Evolutionary conservation across 2,797 vertebrate genomes (phyloP), one percentile per base, ranked within the genome.

Genomic region (Cirrhinus molitorella): DNA sequence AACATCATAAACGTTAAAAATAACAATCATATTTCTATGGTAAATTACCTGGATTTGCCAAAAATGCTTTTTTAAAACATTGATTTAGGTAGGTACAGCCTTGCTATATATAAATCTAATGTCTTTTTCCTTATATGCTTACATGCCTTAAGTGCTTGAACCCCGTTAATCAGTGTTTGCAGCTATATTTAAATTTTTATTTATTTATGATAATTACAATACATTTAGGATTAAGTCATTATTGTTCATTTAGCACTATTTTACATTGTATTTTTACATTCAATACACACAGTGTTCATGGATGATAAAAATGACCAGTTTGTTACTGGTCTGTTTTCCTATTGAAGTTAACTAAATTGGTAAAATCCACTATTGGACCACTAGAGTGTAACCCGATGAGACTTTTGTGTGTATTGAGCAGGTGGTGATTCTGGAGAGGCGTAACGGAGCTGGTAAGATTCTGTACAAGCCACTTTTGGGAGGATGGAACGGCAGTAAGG

Each of bases 401-500:
- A 45, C 40, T 3, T 66, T 23, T 82, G 40, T 70, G n/a, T 82
- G 34, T 55, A 3, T 61, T 25, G 21, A 59, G 11, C 91, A 99
- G 98, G 96, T 99, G 83, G 93, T 97, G 79, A 95, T 99, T 90
- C 90, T 99, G 83, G 98, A 99, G 92, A 93, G 97, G 81, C 95
- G 97, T 0, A 98, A 96, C 19, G 92, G 92, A 0, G 96, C 95
- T 0, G 98, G 98, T 13, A 96, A 96, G 82, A 94, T 96, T 0
- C 91, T 95, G 4, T 99, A 95, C 81, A 97, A 94, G 89, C 93
- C 93, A 0, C 86, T 98, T 81, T 94, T 93, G 1, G 88, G 93
- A 0, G 89, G 95, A 82, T 99, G 98, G 98, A 96, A 95, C 0
- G 97, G 98, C 80, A 98, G 95, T 1, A 94, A 96, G 47, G 95